Percentiles rank a stretch among this genome's conserved stretches.
phyloP scores from a whole-genome alignment of 2,888 invertebrate species.

The Pammene fasciana region DNA sequence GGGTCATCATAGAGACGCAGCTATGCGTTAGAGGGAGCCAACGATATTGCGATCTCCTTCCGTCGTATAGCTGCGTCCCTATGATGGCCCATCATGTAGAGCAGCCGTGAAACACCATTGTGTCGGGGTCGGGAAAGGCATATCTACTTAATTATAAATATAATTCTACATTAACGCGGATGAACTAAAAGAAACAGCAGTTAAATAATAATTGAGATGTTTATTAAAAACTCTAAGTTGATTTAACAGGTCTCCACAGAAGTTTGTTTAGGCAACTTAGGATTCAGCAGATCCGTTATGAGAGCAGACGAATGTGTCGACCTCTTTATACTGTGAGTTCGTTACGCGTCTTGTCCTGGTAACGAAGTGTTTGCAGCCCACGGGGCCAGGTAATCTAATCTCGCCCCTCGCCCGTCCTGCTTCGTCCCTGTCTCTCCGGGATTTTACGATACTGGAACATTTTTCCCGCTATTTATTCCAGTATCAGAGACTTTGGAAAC shows the following conservation, averaged over 20 bases:
- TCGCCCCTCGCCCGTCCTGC: constrained; percentile 46
- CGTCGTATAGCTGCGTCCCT: no score
- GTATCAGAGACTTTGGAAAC: constrained; percentile 66
- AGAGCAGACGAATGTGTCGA: constrained; percentile 40
- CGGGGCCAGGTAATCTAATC: constrained; percentile 80
- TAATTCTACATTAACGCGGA: no score
- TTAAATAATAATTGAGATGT: neutral
- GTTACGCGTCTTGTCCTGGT: constrained; percentile 62
- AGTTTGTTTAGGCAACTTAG: constrained; percentile 17
- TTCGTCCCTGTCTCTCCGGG: constrained; percentile 35
- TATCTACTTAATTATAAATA: no score
- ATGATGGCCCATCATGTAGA: no score
- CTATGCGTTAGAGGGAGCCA: no score
- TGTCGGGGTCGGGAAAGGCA: no score
- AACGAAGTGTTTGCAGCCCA: constrained; percentile 79
- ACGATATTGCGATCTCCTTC: no score
- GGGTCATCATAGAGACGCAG: no score
- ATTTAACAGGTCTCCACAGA: neutral
- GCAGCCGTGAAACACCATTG: no score
- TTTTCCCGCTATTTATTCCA: constrained; percentile 73
- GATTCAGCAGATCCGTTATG: constrained; percentile 11
- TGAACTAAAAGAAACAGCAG: neutral
- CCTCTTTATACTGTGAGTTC: constrained; percentile 53
- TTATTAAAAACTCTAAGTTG: constrained; percentile 1
- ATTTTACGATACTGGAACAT: constrained; percentile 57